A percentile compares a stretch with the other conserved stretches of the same genome.
Conservation (phyloP, 2,797 vertebrate species). For the Sardinella longiceps region DNA sequence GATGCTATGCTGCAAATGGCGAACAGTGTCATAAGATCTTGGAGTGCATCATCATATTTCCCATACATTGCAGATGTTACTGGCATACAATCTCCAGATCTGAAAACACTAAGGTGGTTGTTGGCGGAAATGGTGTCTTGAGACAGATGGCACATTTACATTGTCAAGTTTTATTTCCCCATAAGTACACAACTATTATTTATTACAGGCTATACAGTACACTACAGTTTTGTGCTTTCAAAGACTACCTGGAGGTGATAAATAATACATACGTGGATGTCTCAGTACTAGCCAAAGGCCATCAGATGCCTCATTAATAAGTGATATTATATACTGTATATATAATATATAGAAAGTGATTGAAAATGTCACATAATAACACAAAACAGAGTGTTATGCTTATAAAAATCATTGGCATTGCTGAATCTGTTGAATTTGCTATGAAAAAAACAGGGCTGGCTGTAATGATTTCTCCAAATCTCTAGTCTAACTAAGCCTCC, state of each 20-base stretch:
- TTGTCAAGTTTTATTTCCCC: neutral
- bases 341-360: neutral
- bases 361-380: neutral
- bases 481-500: neutral
- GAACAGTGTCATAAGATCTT: conserved; percentile 45
- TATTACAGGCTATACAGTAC: too few species aligned
- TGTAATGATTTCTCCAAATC: too few species aligned
- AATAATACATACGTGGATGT: neutral
- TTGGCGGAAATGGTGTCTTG: conserved; percentile 17
- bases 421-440: neutral
- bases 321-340: neutral
- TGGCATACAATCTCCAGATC: conserved; percentile 47
- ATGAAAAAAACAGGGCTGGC: neutral
- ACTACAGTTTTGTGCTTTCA: neutral
- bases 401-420: neutral
- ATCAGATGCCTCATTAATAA: neutral
- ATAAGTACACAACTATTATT: neutral
- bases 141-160: neutral
- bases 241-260: neutral
- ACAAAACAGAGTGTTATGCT: neutral
- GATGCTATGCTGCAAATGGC: conserved; percentile 42
- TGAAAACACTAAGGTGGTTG: conserved; percentile 44
- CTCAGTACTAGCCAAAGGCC: neutral
- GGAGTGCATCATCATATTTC: conserved; percentile 46
- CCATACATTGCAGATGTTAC: conserved; percentile 43